A percentile compares a stretch with the other conserved stretches of the same genome.
Conservation (phyloP, 2,888 invertebrate species). For the Automeris io region DNA sequence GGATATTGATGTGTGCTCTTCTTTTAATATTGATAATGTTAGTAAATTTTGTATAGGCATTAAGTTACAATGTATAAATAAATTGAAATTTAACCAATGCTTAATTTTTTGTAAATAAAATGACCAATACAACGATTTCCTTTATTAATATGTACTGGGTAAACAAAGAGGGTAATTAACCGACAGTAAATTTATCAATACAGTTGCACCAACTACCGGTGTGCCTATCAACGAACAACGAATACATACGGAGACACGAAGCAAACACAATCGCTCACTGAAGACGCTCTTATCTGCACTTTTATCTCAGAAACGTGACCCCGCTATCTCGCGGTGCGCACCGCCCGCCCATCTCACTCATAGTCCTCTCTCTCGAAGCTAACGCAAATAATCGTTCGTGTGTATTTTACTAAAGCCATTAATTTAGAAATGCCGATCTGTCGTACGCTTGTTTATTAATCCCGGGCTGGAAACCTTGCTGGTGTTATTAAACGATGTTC, state of each 20-base stretch:
- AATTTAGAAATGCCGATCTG: conserved; percentile 65
- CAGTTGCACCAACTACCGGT: conserved; percentile 4
- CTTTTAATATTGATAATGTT: too few species aligned
- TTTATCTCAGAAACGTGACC: conserved; percentile 72
- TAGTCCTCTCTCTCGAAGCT: conserved; percentile 31
- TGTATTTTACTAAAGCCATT: conserved; percentile 46
- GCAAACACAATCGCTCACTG: conserved; percentile 59
- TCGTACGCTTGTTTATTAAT: conserved; percentile 59
- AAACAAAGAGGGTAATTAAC: conserved; percentile 1
- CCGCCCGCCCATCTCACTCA: conserved; percentile 64
- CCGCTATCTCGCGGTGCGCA: conserved; percentile 50
- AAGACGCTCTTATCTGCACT: conserved; percentile 58
- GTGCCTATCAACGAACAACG: conserved; percentile 9
- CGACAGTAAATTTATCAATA: conserved; percentile 1
- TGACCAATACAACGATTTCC: background rate
- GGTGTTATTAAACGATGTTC: conserved; percentile 66
- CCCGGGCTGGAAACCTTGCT: conserved; percentile 51
- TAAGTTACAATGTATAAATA: too few species aligned
- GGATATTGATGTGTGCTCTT: too few species aligned
- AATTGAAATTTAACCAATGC: too few species aligned
- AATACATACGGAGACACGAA: conserved; percentile 23
- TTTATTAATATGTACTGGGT: background rate
- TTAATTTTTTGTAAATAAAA: too few species aligned
- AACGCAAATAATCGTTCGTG: conserved; percentile 44
- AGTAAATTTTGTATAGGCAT: too few species aligned